Evolutionary conservation across 2,797 vertebrate species (phyloP), one percentile per base, ranked within the genome.

Genomic region (Alexandromys oeconomus): DNA sequence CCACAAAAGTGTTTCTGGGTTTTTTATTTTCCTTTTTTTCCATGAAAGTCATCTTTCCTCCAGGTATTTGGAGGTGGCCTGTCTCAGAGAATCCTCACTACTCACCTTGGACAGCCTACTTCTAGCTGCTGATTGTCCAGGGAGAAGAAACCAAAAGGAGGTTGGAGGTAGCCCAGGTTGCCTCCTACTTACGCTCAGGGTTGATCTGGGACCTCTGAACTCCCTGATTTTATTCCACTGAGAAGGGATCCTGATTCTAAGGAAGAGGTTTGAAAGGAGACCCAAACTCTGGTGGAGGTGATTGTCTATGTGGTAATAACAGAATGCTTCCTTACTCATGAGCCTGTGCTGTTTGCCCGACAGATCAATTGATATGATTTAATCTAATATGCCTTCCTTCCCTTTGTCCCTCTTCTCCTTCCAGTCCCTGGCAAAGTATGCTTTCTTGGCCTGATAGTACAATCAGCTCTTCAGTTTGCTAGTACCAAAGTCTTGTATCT

Each of bases 391-490:
- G 8, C 46, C 43, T 9, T 89, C 93, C 73, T 43, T 25, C 51
- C 48, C 46, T 25, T 40, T 27, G 5, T 51, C 65, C 1, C 6
- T 27, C 31, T 87, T 82, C 63, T 31, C 31, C 4, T 87, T 31
- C 40, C 9, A 76, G 78, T 8, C 9, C 5, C 23, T 87, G 37
- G 17, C 51, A 74, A 74, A 76, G 1, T 71, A 37, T 74, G 59
- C 91, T 48, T 63, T 25, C 25, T 63, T 61, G n/a, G 73, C 7
- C 59, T 74, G 27, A 46, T 71, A n/a, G 9, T 61, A 86, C 6
- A 48, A 88, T 79, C 61, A 77, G 1, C 73, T 95, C 7, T 93
- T 77, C 48, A 76, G 46, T 63, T 95, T 85, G 48, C 48, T 63
- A 57, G 1, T 23, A 54, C 13, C 27, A 80, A 69, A 40, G 6